These are phyloP conservation scores for Ophioderma brevispina DNA, from an alignment of 35 echinoderm and acorn worm species.

Conservation along the genomic window DNA sequence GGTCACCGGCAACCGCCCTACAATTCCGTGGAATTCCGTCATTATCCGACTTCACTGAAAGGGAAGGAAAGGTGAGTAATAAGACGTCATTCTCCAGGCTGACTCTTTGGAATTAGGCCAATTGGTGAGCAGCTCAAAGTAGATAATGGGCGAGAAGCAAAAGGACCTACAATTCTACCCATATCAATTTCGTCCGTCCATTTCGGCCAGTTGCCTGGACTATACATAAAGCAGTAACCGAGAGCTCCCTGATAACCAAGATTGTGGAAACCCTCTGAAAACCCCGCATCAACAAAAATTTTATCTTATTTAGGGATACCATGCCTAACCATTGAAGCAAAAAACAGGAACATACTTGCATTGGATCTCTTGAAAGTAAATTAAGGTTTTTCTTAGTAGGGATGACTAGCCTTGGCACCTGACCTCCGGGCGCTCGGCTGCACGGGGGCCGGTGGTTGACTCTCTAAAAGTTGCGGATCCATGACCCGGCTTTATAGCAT, in stretches of 20 bases:
- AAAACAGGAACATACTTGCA: neutral
- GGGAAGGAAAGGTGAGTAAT: conserved; percentile 41
- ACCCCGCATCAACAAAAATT: neutral
- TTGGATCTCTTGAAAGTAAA: neutral
- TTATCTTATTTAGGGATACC: neutral
- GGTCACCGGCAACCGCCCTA: neutral
- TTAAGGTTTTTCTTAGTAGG: neutral
- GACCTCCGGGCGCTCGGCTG: neutral
- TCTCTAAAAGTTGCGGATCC: neutral
- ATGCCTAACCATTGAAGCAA: neutral
- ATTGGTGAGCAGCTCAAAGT: conserved; percentile 47
- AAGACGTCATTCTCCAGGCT: conserved; percentile 9
- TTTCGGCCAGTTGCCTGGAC: neutral
- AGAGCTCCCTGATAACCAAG: neutral
- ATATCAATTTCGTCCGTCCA: conserved; percentile 12
- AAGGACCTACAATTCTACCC: conserved; percentile 32
- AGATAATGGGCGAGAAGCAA: conserved; percentile 10
- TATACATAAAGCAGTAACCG: neutral
- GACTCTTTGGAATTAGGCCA: conserved; percentile 32
- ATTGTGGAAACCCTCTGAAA: neutral
- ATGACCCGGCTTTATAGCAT: neutral
- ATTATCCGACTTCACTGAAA: conserved; percentile 9
- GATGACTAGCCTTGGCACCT: neutral
- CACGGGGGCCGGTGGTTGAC: neutral
- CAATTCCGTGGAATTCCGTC: neutral